Conservation (phyloP, 2,797 vertebrate species). For the Podargus strigoides region DNA sequence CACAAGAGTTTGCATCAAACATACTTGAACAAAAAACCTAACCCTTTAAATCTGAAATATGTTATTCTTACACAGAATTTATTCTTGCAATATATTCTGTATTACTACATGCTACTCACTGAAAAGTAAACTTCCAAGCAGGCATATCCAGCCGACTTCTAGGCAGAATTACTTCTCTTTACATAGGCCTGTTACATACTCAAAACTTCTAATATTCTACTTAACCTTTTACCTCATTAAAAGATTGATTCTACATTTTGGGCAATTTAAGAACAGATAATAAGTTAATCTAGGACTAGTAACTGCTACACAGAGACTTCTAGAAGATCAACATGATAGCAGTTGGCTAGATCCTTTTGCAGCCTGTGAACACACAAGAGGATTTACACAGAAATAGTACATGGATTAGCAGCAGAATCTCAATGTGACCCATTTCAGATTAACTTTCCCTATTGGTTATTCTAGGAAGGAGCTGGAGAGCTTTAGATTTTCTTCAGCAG, state of each 20-base stretch:
- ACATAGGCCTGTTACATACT: background rate
- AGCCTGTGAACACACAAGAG: background rate
- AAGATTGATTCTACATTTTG: slow-evolving; percentile 53
- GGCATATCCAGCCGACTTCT: background rate
- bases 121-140: background rate
- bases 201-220: slow-evolving; percentile 21
- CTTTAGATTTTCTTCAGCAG: background rate
- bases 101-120: background rate
- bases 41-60: background rate
- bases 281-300: slow-evolving; percentile 52
- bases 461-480: background rate
- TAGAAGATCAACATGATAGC: slow-evolving; percentile 36
- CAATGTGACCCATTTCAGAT: slow-evolving; percentile 52
- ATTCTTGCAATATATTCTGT: background rate
- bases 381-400: slow-evolving; percentile 55
- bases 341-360: slow-evolving; percentile 20
- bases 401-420: slow-evolving; percentile 59
- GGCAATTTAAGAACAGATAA: slow-evolving; percentile 60
- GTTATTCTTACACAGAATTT: background rate
- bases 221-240: slow-evolving; percentile 62
- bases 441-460: slow-evolving; percentile 43
- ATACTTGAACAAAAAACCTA: background rate
- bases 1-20: background rate
- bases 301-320: slow-evolving; percentile 3
- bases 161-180: background rate